Evolutionary conservation across 2,888 invertebrate genomes (phyloP).

Genomic region (Sminthurinus aureus): DNA sequence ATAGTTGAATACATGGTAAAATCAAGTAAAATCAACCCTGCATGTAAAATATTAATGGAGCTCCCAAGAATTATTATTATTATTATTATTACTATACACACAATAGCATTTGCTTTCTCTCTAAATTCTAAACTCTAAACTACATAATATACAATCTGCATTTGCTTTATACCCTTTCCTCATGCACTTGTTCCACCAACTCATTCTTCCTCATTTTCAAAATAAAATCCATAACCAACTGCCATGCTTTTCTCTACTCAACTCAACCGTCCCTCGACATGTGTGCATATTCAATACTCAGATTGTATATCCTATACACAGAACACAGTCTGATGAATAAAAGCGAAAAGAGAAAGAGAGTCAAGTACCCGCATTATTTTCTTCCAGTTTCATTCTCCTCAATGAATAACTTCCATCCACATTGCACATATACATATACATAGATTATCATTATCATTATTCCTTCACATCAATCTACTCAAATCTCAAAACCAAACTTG

Average conservation of each 20-base stretch:
- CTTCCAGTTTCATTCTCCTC: slow-evolving; percentile 28
- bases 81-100: too few species aligned
- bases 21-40: too few species aligned
- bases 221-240: slow-evolving; percentile 24
- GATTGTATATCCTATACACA: not conserved
- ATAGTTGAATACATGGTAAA: too few species aligned
- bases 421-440: too few species aligned
- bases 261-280: too few species aligned
- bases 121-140: too few species aligned
- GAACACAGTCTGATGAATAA: not conserved
- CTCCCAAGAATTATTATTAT: too few species aligned
- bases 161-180: not conserved
- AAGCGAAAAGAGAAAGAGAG: slow-evolving; percentile 27
- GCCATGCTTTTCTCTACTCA: not conserved
- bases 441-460: not conserved
- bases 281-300: too few species aligned
- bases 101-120: too few species aligned
- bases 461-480: slow-evolving; percentile 22
- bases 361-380: slow-evolving; percentile 39
- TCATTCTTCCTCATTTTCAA: not conserved
- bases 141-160: not conserved
- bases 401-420: not conserved
- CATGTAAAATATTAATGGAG: too few species aligned
- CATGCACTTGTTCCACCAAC: not conserved
- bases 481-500: not conserved